Percentiles rank a stretch among this genome's conserved stretches.
These are phyloP conservation scores for Setophaga petechia DNA, from an alignment of 2,113 vertebrate species.

Conservation along the genomic window DNA sequence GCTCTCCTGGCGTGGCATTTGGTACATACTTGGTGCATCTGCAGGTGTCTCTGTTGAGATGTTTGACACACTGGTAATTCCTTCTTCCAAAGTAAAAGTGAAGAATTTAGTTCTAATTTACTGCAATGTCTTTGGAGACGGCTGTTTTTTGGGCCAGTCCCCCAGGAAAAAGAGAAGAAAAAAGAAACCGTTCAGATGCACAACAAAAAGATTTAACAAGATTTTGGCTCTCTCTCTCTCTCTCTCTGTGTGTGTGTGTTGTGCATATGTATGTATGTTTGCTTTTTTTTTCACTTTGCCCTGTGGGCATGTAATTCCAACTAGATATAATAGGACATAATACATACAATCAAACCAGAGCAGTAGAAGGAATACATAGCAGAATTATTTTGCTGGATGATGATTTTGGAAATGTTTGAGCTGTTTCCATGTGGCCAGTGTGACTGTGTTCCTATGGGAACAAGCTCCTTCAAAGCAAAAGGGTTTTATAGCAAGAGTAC, in stretches of 20 bases:
- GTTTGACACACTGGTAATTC: neutral
- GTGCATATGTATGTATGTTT: rapidly evolving
- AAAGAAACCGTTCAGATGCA: neutral
- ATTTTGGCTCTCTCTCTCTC: neutral
- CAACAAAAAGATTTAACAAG: neutral
- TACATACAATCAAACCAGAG: neutral
- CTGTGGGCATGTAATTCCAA: neutral
- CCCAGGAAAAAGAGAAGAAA: neutral
- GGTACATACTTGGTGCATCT: neutral
- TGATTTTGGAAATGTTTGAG: slow-evolving; percentile 14
- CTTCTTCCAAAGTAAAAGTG: neutral
- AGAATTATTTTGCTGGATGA: slow-evolving; percentile 9
- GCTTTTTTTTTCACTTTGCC: neutral
- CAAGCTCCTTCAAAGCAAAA: neutral
- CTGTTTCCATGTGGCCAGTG: neutral
- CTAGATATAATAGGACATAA: neutral
- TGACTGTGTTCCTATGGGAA: slow-evolving; percentile 57
- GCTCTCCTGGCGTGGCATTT: neutral
- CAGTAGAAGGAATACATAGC: neutral
- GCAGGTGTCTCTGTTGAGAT: neutral
- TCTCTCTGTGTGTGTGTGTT: neutral
- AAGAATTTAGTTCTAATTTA: neutral
- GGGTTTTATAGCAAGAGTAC: neutral
- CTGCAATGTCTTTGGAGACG: neutral
- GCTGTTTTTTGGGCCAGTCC: neutral